Evolutionary conservation across 2,797 vertebrate genomes (phyloP), one percentile per base, ranked within the genome.

Genomic region (Alca torda): DNA sequence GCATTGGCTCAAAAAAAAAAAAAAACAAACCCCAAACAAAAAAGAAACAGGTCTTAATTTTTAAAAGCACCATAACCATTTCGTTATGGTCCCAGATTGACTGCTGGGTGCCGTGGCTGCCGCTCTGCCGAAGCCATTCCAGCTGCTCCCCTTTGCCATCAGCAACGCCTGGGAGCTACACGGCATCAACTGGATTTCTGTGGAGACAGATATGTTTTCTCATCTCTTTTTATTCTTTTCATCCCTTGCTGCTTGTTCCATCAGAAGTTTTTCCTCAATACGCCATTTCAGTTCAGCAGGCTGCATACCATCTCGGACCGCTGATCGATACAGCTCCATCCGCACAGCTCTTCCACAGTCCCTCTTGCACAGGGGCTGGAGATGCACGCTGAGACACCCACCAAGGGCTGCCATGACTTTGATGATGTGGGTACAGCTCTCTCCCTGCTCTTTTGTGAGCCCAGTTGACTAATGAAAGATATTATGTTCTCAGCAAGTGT

Each of bases 401-500:
- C 45, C 6, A 4, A 64, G 45, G 61, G 45, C 72, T 89, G 63
- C 61, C 39, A 16, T 8, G 35, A n/a, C 45, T 82, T 51, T 19
- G 35, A 48, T 17, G 16, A 53, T 50, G 39, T 30, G 54, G 28
- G 30, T 33, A 86, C 51, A 85, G 50, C 61, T 48, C 68, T 86
- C 25, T 41, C 46, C 63, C 75, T 30, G 41, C 64, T 85, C 85
- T 83, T 85, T 48, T 63, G n/a, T 74, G 80, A 92, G 61, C 39
- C 50, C 43, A 41, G 45, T 33, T 77, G 88, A 89, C 48, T 94
- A 94, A 93, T 54, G 79, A 82, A 94, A 60, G 59, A 87, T 50
- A 80, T 90, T 83, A 89, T 48, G 16, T 65, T 91, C 87, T 87
- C 90, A 79, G 81, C 81, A 91, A 85, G 70, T 20, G 64, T 68